A percentile compares a stretch with the other conserved stretches of the same genome.
Conservation (phyloP, 2,797 vertebrate species). For the Ataeniobius toweri region DNA sequence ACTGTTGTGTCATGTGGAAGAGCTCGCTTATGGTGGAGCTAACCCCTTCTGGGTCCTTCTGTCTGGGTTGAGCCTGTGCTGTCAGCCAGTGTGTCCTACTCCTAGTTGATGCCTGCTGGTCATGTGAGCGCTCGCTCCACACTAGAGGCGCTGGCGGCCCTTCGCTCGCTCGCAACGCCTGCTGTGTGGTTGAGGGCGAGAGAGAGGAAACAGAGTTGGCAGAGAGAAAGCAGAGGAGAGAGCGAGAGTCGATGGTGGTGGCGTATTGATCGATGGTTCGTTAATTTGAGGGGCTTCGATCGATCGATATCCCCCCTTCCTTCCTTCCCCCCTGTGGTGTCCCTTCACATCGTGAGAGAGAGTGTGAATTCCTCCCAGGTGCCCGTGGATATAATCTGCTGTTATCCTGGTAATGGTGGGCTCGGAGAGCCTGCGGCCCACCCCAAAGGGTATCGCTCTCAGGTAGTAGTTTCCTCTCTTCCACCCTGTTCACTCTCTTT, state of each 20-base stretch:
- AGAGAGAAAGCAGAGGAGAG: slow-evolving; percentile 80
- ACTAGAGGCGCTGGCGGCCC: slow-evolving; percentile 76
- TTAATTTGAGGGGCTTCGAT: slow-evolving; percentile 83
- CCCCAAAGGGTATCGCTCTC: slow-evolving; percentile 87
- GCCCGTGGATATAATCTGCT: slow-evolving; percentile 94
- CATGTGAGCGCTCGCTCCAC: slow-evolving; percentile 80
- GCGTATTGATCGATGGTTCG: slow-evolving; percentile 83
- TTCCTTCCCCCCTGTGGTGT: slow-evolving; percentile 68
- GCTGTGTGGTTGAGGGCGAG: slow-evolving; percentile 76
- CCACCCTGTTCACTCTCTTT: slow-evolving; percentile 91
- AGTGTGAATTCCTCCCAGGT: slow-evolving; percentile 79
- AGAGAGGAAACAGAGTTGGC: slow-evolving; percentile 80
- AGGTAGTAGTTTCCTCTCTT: slow-evolving; percentile 90
- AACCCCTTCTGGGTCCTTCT: slow-evolving; percentile 98
- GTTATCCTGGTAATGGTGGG: slow-evolving; percentile 83
- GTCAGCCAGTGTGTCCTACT: slow-evolving; percentile 91
- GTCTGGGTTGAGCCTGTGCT: slow-evolving; percentile 98
- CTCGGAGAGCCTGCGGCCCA: slow-evolving; percentile 89
- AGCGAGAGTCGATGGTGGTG: slow-evolving; percentile 79
- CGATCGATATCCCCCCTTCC: slow-evolving; percentile 76
- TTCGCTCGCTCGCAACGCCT: slow-evolving; percentile 73
- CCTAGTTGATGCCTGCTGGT: slow-evolving; percentile 83
- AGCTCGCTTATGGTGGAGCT: slow-evolving; percentile 98
- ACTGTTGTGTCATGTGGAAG: slow-evolving; percentile 95
- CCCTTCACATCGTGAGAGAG: slow-evolving; percentile 75